These are phyloP conservation scores for Rallus limicola DNA, from an alignment of 2,113 vertebrate genomes.

Conservation along the genomic window DNA sequence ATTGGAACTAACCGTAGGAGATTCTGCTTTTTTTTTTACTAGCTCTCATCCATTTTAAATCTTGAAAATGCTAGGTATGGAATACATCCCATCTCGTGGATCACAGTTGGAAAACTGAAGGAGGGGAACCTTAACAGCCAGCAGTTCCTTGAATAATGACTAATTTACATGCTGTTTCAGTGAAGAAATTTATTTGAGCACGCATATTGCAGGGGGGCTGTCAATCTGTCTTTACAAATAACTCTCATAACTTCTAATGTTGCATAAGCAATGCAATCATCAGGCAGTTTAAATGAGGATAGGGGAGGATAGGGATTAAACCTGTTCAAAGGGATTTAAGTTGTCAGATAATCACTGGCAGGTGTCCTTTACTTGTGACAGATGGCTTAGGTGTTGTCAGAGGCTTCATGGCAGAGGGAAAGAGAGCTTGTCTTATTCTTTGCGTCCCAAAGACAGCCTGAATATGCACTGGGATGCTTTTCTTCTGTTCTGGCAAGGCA, in stretches of 20 bases:
- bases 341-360: constrained; percentile 8
- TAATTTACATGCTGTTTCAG: not conserved
- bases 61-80: not conserved
- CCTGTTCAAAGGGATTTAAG: not conserved
- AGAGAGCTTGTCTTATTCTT: not conserved
- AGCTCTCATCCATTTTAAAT: not conserved
- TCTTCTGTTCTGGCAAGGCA: not conserved
- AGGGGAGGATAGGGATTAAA: not conserved
- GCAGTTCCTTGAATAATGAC: not conserved
- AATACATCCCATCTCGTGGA: not conserved
- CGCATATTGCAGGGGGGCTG: not conserved
- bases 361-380: constrained; percentile 28
- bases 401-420: not conserved
- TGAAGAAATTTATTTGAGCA: not conserved
- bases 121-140: not conserved
- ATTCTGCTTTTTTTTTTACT: not conserved
- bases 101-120: not conserved
- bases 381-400: not conserved
- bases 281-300: constrained; percentile 7
- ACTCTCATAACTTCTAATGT: not conserved
- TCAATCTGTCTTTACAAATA: not conserved
- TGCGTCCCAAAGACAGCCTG: not conserved
- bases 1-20: not conserved
- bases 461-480: not conserved
- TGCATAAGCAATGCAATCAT: not conserved